phyloP scores from a whole-genome alignment of 2,113 vertebrate genomes.

The Xyrauchen texanus region DNA sequence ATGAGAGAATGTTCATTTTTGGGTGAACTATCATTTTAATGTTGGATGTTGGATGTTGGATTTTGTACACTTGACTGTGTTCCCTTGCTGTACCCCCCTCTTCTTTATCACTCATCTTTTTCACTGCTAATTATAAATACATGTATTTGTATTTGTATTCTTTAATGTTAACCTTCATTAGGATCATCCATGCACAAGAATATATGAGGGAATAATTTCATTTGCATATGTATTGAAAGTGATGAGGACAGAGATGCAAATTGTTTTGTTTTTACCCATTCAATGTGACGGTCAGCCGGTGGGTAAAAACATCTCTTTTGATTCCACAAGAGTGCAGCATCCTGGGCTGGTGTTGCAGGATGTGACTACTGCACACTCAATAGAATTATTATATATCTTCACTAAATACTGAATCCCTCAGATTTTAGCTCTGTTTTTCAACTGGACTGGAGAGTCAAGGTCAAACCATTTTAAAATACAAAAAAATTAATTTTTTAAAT shows the following conservation, averaged over 20 bases:
- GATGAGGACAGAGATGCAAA: slow-evolving; percentile 62
- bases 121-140: slow-evolving; percentile 65
- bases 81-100: no score
- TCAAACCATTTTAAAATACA: no score
- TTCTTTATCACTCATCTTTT: not conserved
- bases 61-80: not conserved
- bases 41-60: not conserved
- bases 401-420: no score
- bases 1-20: no score
- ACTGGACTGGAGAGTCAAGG: no score
- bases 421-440: no score
- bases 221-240: slow-evolving; percentile 68
- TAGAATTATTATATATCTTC: no score
- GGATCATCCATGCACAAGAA: slow-evolving; percentile 54
- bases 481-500: no score
- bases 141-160: slow-evolving; percentile 75
- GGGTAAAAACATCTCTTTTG: not conserved
- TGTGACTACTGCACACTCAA: no score
- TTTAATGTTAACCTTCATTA: slow-evolving; percentile 44
- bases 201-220: slow-evolving; percentile 56
- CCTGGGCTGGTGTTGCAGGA: not conserved
- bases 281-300: slow-evolving; percentile 53
- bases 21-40: no score
- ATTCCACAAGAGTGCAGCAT: not conserved
- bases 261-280: slow-evolving; percentile 72